These are phyloP conservation scores for Entelurus aequoreus DNA, from an alignment of 2,113 vertebrate species.

Conservation along the genomic window DNA sequence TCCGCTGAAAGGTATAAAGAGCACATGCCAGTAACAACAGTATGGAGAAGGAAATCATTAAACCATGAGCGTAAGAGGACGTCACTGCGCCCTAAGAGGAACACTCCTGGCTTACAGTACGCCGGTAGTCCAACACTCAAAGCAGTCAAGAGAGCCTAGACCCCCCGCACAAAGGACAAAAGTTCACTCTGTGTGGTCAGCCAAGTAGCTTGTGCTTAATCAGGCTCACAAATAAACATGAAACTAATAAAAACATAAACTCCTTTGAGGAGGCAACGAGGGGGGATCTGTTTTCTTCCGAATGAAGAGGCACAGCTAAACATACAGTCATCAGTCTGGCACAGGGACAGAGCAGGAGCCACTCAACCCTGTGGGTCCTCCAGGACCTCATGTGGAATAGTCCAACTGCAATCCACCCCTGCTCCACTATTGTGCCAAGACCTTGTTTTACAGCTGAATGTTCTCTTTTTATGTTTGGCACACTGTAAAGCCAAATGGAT, in stretches of 20 bases:
- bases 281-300: slow-evolving; percentile 42
- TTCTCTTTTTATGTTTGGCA: slow-evolving; percentile 42
- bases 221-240: background rate
- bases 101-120: slow-evolving; percentile 13
- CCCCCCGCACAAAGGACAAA: background rate
- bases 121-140: background rate
- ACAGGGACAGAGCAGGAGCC: slow-evolving; percentile 49
- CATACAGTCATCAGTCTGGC: slow-evolving; percentile 43
- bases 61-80: slow-evolving; percentile 31
- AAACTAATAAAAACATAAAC: background rate
- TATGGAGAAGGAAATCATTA: slow-evolving; percentile 56
- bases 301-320: slow-evolving; percentile 23
- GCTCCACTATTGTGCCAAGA: slow-evolving; percentile 44
- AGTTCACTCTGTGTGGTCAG: background rate
- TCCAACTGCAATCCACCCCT: slow-evolving; percentile 44
- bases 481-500: slow-evolving; percentile 32
- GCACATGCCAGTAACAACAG: slow-evolving; percentile 7
- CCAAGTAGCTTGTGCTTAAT: background rate
- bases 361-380: slow-evolving; percentile 65
- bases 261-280: slow-evolving; percentile 7
- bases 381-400: slow-evolving; percentile 63
- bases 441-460: slow-evolving; percentile 51
- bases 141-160: background rate
- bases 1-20: background rate
- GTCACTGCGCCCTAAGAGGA: slow-evolving; percentile 29